Evolutionary conservation across 1,140 invertebrate genomes (phyloP).

Genomic region (Hylaeus anthracinus): DNA sequence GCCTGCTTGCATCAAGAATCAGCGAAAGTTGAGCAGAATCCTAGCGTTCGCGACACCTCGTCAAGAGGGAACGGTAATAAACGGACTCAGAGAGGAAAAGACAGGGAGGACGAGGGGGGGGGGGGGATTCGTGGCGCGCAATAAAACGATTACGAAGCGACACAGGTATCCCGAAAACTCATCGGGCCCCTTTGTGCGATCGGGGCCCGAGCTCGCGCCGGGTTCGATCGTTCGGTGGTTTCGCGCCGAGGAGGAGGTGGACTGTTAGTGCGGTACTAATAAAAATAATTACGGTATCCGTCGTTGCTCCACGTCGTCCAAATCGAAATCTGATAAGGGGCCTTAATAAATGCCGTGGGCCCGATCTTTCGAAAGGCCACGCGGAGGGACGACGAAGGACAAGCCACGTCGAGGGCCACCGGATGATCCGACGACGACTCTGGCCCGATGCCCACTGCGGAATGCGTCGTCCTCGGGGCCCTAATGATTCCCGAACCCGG

Average conservation of each 20-base stretch:
- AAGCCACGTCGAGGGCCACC: constrained; percentile 51
- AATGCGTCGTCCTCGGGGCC: constrained; percentile 57
- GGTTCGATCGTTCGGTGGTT: background rate
- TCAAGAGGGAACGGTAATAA: background rate
- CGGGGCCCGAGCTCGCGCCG: background rate
- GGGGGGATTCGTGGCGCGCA: background rate
- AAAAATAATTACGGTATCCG: constrained; percentile 70
- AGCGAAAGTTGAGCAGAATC: background rate
- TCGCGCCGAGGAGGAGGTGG: constrained; percentile 1
- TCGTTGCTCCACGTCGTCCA: constrained; percentile 51
- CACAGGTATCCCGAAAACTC: constrained; percentile 3
- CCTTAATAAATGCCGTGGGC: constrained; percentile 63
- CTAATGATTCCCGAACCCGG: constrained; percentile 66
- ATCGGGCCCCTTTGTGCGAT: constrained; percentile 29
- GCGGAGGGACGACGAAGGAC: constrained; percentile 23
- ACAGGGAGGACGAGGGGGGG: background rate
- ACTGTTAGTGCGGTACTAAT: constrained; percentile 56
- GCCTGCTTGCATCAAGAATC: too few relatives aligned
- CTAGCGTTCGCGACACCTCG: background rate
- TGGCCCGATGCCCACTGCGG: constrained; percentile 40
- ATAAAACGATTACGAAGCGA: background rate
- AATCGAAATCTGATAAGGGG: constrained; percentile 68
- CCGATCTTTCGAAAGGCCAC: constrained; percentile 35
- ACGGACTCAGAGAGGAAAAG: background rate
- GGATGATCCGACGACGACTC: constrained; percentile 53